phyloP scores from a whole-genome alignment of 64 coral and sea anemone species.

The Actinia tenebrosa region DNA sequence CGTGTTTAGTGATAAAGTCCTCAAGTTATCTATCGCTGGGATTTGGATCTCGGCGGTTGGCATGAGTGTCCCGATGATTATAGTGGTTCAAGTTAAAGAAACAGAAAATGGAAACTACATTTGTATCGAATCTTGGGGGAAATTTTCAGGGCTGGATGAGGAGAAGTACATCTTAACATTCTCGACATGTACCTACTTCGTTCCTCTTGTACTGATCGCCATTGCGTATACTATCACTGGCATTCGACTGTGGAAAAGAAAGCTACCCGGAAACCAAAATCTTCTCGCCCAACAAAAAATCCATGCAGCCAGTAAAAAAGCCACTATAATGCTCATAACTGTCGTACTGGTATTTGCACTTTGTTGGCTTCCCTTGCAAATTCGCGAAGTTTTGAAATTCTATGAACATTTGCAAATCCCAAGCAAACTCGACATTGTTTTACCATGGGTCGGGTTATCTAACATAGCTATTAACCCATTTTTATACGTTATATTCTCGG shows the following conservation, averaged over 20 bases:
- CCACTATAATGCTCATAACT: slow-evolving; percentile 72
- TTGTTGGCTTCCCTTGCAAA: slow-evolving; percentile 79
- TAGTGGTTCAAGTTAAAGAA: slow-evolving; percentile 2
- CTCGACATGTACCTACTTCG: slow-evolving; percentile 40
- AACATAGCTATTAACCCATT: slow-evolving; percentile 78
- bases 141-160: neutral
- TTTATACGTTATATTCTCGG: slow-evolving; percentile 82
- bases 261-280: slow-evolving; percentile 70
- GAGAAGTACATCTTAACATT: slow-evolving; percentile 21
- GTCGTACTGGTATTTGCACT: slow-evolving; percentile 81
- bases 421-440: neutral
- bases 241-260: slow-evolving; percentile 47
- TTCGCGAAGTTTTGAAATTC: slow-evolving; percentile 44
- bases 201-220: slow-evolving; percentile 59
- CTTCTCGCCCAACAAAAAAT: slow-evolving; percentile 56
- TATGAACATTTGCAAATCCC: slow-evolving; percentile 21
- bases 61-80: slow-evolving; percentile 43
- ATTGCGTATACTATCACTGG: slow-evolving; percentile 49
- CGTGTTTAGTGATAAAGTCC: slow-evolving; percentile 47
- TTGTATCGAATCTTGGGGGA: slow-evolving; percentile 20
- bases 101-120: neutral
- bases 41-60: slow-evolving; percentile 45
- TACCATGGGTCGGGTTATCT: slow-evolving; percentile 63
- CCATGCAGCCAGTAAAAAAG: slow-evolving; percentile 60
- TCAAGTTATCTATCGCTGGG: slow-evolving; percentile 44